Evolutionary conservation across 2,888 invertebrate genomes (phyloP), one percentile per base, ranked within the genome.

Genomic region (Andrena camellia): DNA sequence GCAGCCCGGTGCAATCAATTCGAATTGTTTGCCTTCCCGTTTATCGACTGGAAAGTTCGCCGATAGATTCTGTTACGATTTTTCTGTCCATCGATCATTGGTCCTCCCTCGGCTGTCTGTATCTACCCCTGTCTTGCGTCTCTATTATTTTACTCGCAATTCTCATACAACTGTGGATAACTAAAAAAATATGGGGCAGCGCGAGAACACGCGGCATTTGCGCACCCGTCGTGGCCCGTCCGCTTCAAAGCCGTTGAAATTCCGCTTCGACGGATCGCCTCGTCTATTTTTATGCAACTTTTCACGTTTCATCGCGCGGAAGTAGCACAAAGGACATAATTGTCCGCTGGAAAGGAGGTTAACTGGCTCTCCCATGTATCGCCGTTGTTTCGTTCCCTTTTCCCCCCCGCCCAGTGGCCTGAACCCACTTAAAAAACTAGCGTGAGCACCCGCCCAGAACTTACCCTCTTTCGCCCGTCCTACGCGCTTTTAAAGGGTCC

Each of bases 251-350:
- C 50, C 31, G 23, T 50, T n/a, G 54, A 48, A 76, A 66, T 70
- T 80, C n/a, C 23, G 59, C 64, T 48, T 70, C 31, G 78, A 42
- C 54, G 33, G 31, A 42, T 72, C 71, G 59, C 48, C 42, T 29
- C 54, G 57, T n/a, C 48, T 66, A 50, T 60, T 68, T 81, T 35
- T 57, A 54, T 67, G 52, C 60, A 66, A 50, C 57, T 62, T 64
- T 73, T 54, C 60, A 67, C 70, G 69, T 77, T 78, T 76, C 71
- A 62, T n/a, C 59, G 69, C 57, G 57, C 52, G 62, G 17, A 73
- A 74, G 57, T 54, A 33, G 69, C 77, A 63, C 54, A 70, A 77
- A 74, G 66, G 83, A 75, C 66, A 78, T 83, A 83, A 83, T 83
- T 83, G 74, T 33, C 54, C 42, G 33, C 29, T 33, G 62, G 52